Base-by-base conservation (phyloP, 2,888 invertebrate species). In the Eristalinus aeneus region DNA sequence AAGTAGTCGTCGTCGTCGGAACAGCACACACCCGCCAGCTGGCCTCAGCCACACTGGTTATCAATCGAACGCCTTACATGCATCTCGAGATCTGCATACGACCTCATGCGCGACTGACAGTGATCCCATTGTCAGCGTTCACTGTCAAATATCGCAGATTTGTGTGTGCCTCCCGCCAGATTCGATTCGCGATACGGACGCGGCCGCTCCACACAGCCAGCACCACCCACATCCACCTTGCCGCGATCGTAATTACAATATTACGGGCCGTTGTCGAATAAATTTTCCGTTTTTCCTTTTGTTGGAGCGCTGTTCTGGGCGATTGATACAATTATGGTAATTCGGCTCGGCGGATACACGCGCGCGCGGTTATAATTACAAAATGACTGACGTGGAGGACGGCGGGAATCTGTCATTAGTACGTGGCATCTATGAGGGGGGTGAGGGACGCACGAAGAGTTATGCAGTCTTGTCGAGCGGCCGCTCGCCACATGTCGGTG, bases 341-440 rank as follows among this genome's bases (percentile, higher is more conserved):
- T 86, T 82, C 69, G 58, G 36, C 39, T 73, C 31, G 31, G 64
- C 69, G 58, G 77, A 31, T 74, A 82, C 86, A 86, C 71, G 86
- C 78, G 74, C 77, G 77, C 65, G n/a, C 69, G 69, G 82, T 77
- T 82, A 86, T 86, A 82, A 86, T 86, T 86, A 82, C 82, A 82
- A 82, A 82, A 73, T 86, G 74, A 86, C 73, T 74, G 77, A 82
- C 82, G 76, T 68, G 73, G 32, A 61, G 73, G 72, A 74, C 67
- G 71, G 82, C 74, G 46, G 58, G 81, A 76, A 81, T 85, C 85
- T 81, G 85, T 85, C 81, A 85, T 85, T 85, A 81, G 84, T 84
- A 63, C 63, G 61, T 63, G 80, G 34, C 53, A 68, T 31, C 54
- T 23, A 20, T 34, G 73, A 69, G 60, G 61, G 32, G 58, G 56